A percentile compares a stretch with the other conserved stretches of the same genome.
Evolutionary conservation across 2,797 vertebrate genomes (phyloP).

Genomic region (Spondyliosoma cantharus): DNA sequence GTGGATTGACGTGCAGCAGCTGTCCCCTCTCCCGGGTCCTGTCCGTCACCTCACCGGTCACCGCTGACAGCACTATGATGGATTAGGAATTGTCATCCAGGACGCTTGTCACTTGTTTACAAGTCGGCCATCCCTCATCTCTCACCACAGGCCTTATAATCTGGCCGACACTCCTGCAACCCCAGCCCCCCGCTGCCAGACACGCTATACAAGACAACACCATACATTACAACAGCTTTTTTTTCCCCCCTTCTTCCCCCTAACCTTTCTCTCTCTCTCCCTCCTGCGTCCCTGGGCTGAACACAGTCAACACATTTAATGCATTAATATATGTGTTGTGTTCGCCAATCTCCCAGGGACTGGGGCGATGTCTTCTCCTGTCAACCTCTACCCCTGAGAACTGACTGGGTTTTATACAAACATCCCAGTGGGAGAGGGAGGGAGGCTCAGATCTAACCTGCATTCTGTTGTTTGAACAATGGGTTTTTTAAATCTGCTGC

Average conservation of each 20-base stretch:
- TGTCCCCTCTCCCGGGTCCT: conserved; percentile 81
- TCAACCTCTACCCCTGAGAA: conserved; percentile 81
- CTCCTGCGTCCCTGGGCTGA: conserved; percentile 72
- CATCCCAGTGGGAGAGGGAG: conserved; percentile 70
- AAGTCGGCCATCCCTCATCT: conserved; percentile 86
- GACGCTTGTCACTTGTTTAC: conserved; percentile 88
- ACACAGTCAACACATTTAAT: conserved; percentile 84
- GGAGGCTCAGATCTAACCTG: conserved; percentile 60
- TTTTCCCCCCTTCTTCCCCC: conserved; percentile 30
- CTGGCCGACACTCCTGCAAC: conserved; percentile 70
- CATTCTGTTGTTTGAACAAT: conserved; percentile 68
- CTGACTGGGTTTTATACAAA: conserved; percentile 81
- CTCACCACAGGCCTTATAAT: conserved; percentile 81
- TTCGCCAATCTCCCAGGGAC: conserved; percentile 78
- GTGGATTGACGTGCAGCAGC: conserved; percentile 84
- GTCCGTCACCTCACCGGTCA: conserved; percentile 80
- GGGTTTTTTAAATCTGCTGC: conserved; percentile 51
- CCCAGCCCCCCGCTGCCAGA: conserved; percentile 62
- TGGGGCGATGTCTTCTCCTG: conserved; percentile 75
- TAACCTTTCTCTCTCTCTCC: conserved; percentile 64
- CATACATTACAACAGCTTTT: conserved; percentile 78
- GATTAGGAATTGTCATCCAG: conserved; percentile 89
- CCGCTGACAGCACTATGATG: conserved; percentile 87
- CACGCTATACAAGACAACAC: conserved; percentile 80
- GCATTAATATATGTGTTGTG: conserved; percentile 84